These are phyloP conservation scores for Emydoidea blandingii DNA, from an alignment of 2,797 vertebrate genomes.

Conservation along the genomic window DNA sequence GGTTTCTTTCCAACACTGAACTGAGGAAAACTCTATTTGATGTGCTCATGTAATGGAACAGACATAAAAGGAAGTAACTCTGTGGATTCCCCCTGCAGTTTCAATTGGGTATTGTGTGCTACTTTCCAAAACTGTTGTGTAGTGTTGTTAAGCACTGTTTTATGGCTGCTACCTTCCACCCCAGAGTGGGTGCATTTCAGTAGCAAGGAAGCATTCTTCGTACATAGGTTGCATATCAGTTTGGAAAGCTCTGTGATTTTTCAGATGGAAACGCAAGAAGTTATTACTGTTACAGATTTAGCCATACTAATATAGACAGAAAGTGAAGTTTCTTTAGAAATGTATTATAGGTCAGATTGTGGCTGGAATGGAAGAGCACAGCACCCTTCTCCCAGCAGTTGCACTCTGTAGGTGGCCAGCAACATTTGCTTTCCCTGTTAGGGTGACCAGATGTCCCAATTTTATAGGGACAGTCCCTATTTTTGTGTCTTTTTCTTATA, in stretches of 20 bases:
- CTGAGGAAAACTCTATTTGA: slow-evolving; percentile 26
- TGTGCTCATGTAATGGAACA: slow-evolving; percentile 40
- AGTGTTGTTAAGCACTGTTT: neutral
- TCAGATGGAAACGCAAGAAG: neutral
- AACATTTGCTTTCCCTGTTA: neutral
- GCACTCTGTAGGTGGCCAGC: neutral
- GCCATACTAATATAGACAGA: neutral
- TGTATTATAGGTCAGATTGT: neutral
- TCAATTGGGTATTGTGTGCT: slow-evolving; percentile 7
- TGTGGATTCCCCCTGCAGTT: slow-evolving; percentile 47
- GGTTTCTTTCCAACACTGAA: slow-evolving; percentile 33
- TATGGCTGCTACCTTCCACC: neutral
- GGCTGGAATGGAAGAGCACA: accelerated
- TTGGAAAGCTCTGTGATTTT: neutral
- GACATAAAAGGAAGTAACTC: slow-evolving; percentile 57
- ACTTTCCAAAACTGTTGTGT: neutral
- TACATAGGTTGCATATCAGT: neutral
- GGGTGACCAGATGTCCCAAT: too few species aligned
- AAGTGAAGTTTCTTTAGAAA: neutral
- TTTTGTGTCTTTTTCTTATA: too few species aligned
- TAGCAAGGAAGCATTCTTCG: neutral
- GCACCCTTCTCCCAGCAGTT: neutral
- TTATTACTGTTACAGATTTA: slow-evolving; percentile 27
- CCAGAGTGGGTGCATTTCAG: neutral
- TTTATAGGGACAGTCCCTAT: too few species aligned